A percentile compares a stretch with the other conserved stretches of the same genome.
Evolutionary conservation across 1,140 invertebrate species (phyloP).

Genomic region (Saccostrea echinata): DNA sequence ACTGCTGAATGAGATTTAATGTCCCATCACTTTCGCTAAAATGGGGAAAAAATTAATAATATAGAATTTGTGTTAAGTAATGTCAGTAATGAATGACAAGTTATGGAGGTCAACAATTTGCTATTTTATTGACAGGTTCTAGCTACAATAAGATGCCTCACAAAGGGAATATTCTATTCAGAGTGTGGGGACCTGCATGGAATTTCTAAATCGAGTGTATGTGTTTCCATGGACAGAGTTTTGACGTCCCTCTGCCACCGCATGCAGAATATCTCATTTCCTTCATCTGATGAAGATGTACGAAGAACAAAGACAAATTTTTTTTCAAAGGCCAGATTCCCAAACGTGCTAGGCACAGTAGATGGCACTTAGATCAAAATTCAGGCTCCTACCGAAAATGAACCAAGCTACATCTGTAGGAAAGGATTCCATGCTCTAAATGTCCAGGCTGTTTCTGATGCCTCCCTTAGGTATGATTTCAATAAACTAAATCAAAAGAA

Average conservation of each 20-base stretch:
- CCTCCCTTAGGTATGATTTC: conserved; percentile 6
- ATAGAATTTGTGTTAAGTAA: too few relatives aligned
- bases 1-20: too few relatives aligned
- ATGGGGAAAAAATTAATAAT: too few relatives aligned
- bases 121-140: conserved; percentile 37
- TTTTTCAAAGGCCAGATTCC: conserved; percentile 38
- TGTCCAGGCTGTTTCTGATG: conserved; percentile 40
- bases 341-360: conserved; percentile 47
- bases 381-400: too few relatives aligned
- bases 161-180: conserved; percentile 54
- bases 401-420: conserved; percentile 43
- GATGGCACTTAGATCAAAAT: conserved; percentile 24
- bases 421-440: conserved; percentile 50
- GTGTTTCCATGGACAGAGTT: too few relatives aligned
- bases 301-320: conserved; percentile 44
- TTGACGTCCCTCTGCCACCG: neutral
- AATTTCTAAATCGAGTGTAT: conserved; percentile 42
- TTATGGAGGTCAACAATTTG: too few relatives aligned
- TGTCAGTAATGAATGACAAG: too few relatives aligned
- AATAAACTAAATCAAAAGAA: neutral
- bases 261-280: conserved; percentile 45
- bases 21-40: too few relatives aligned
- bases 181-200: conserved; percentile 55
- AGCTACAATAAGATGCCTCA: conserved; percentile 45
- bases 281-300: neutral